Base-by-base conservation (phyloP, 1,140 invertebrate species). In the Nephotettix cincticeps region DNA sequence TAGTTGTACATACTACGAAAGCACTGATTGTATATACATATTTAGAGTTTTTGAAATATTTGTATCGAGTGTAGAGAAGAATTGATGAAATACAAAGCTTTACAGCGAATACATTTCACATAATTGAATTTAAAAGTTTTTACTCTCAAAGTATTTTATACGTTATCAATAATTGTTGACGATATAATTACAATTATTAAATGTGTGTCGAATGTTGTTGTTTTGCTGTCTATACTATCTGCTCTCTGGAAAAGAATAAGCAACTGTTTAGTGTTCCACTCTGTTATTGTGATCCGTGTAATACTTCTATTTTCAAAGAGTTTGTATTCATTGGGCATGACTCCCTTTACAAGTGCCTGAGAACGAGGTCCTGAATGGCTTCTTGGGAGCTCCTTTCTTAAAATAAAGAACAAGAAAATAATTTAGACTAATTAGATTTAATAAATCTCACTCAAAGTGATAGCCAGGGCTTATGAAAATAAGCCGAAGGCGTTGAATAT, bases 171-270 rank as follows among this genome's bases (percentile, higher is more conserved):
- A 61, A 23, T 27, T 11, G 13, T 61, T 28, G 56, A 21, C 25
- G 23, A 61, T 4, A 21, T 21, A 27, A 14, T 13, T 21, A 28
- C 21, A 21, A 9, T 61, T 54, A 54, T 54, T 61, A 25, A 25
- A 23, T 61, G 56, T 61, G 9, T 61, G 56, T 61, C 13, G 23
- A 51, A 51, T 21, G 47, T 51, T 23, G 56, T 61, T 61, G 56
- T 61, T 61, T 61, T 61, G 56, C 56, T 61, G 56, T 61, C 56
- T 61, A 61, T 61, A 61, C 56, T 61, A 61, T 23, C 28, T 21
- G 56, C 56, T 61, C 56, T 61, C 56, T 61, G 21, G 56, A 61
- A 61, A 61, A 61, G 56, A 61, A 61, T 61, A 61, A 61, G 56
- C 56, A 61, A 61, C 56, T 27, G 2, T 61, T 11, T 25, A 27